Evolutionary conservation across 92 coral and sea anemone species (phyloP), one percentile per base, ranked within the genome.

Genomic region (Anthopleura xanthogrammica): DNA sequence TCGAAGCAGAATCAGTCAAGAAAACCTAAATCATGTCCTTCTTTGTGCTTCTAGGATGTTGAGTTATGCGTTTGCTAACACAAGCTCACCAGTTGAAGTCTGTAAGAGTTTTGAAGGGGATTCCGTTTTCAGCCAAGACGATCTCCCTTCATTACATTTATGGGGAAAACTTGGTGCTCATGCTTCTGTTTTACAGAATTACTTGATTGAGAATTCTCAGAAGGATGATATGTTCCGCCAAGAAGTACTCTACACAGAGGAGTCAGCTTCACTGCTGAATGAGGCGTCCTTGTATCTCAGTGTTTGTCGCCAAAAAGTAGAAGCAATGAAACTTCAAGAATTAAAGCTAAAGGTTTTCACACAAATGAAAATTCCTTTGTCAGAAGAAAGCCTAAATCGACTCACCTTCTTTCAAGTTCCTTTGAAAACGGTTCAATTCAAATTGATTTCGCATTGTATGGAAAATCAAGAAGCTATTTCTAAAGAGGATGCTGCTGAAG

Each of bases 111-210:
- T 58, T 54, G 29, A 77, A 16, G 93, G 89, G 2, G 93, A 87
- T 64, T 83, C 95, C 14, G 90, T 92, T 16, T 87, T 58, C 64
- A 58, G 64, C 17, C 64, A 58, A 19, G 64, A 58, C n/a, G 13
- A 58, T 19, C 19, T 14, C n/a, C 95, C 95, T 70, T 92, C 95
- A 0, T 72, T 92, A 64, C 86, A 90, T 3, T 88, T 90, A 2
- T 92, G 95, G 95, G 90, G 89, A 41, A 90, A 86, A 64, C 78
- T 92, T 60, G 93, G 89, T 50, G 81, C 88, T 22, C 91, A 90
- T 79, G 91, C 93, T 16, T 80, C 84, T 60, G 84, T 72, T 52
- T 83, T 92, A 19, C 89, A 92, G 71, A 85, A 85, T 40, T 87
- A 92, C 77, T 83, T 92, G 83, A 58, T 65, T 29, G 64, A 62